Percentiles rank a stretch among this genome's conserved stretches.
Evolutionary conservation across 2,888 invertebrate genomes (phyloP).

Genomic region (Synanthedon myopaeformis): DNA sequence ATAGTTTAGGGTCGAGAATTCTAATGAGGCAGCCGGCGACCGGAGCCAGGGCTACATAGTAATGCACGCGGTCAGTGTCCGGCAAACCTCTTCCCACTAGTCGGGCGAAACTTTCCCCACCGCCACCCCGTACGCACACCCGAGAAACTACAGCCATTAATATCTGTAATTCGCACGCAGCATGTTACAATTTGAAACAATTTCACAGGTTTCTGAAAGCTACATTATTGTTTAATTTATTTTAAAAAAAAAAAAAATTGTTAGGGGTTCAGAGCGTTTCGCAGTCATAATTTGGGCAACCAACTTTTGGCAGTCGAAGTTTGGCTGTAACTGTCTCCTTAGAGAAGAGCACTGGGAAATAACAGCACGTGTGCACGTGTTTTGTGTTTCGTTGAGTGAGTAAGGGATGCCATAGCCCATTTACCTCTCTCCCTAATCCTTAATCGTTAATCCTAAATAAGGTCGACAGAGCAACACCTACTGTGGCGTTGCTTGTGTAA

Average conservation of each 20-base stretch:
- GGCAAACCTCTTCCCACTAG: slow-evolving; percentile 49
- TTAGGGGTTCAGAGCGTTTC: too few relatives aligned
- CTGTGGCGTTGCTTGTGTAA: too few relatives aligned
- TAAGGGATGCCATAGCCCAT: too few relatives aligned
- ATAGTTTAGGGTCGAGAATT: slow-evolving; percentile 38
- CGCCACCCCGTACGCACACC: slow-evolving; percentile 76
- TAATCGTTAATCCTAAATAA: too few relatives aligned
- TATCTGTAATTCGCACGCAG: slow-evolving; percentile 49
- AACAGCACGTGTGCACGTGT: too few relatives aligned
- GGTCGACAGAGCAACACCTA: too few relatives aligned
- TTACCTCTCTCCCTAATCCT: too few relatives aligned
- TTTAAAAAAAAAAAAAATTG: too few relatives aligned
- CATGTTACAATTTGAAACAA: background rate
- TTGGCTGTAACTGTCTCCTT: background rate
- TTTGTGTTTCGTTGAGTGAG: background rate
- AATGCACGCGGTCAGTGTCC: slow-evolving; percentile 58
- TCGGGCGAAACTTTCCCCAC: slow-evolving; percentile 50
- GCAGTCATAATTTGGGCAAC: background rate
- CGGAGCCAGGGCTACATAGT: slow-evolving; percentile 57
- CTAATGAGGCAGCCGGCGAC: slow-evolving; percentile 53
- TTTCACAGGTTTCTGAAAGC: background rate
- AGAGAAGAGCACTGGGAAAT: too few relatives aligned
- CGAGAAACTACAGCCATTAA: slow-evolving; percentile 84
- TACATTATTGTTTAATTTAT: background rate
- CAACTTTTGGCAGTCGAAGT: background rate